These are phyloP conservation scores for Eucriotettix oculatus DNA, from an alignment of 2,888 invertebrate species.

Conservation along the genomic window DNA sequence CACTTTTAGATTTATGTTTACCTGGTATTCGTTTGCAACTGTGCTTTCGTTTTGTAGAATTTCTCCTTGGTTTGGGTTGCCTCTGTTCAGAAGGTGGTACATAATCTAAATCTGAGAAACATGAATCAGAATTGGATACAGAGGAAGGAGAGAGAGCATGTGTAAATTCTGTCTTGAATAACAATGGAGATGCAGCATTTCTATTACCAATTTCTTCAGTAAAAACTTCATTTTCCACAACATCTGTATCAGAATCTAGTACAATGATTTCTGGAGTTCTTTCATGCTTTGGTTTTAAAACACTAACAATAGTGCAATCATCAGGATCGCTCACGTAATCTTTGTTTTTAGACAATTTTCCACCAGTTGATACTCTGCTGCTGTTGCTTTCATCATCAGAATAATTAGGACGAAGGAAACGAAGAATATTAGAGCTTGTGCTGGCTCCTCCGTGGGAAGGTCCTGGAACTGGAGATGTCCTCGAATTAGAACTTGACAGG, in stretches of 20 bases:
- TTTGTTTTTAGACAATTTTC: neutral
- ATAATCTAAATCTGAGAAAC: too few relatives aligned
- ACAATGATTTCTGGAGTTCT: slow-evolving; percentile 49
- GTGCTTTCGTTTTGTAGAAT: too few relatives aligned
- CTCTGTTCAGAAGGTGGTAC: too few relatives aligned
- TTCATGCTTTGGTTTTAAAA: slow-evolving; percentile 46
- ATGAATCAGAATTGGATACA: too few relatives aligned
- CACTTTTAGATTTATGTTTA: too few relatives aligned
- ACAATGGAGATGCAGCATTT: too few relatives aligned
- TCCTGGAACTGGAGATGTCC: slow-evolving; percentile 6
- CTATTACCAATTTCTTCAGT: too few relatives aligned
- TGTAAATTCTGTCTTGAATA: too few relatives aligned
- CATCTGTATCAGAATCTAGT: slow-evolving; percentile 38
- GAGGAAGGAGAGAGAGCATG: too few relatives aligned
- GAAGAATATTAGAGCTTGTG: neutral
- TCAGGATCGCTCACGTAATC: slow-evolving; percentile 18
- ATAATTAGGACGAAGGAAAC: neutral
- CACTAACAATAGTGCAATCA: slow-evolving; percentile 44
- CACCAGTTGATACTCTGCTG: neutral
- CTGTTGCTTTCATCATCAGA: neutral
- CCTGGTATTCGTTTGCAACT: too few relatives aligned
- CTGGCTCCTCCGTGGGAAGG: slow-evolving; percentile 7
- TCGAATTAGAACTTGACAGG: neutral
- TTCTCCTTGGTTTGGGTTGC: too few relatives aligned
- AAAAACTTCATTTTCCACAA: slow-evolving; percentile 19